Evolutionary conservation across 1,140 invertebrate genomes (phyloP).

Genomic region (Brachystomella parvula): DNA sequence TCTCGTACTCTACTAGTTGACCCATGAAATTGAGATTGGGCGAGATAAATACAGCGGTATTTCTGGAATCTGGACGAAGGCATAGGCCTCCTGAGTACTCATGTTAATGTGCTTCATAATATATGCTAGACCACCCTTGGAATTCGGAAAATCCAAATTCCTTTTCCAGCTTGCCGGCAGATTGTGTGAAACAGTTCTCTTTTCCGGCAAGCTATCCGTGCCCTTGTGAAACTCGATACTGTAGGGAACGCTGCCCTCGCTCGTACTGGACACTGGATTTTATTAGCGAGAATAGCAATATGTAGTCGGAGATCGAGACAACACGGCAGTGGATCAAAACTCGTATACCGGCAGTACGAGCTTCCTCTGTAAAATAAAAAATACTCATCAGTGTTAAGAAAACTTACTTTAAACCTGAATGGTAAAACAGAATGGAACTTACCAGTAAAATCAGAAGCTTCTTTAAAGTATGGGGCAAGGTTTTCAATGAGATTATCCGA

Average conservation of each 20-base stretch:
- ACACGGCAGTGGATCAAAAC: constrained; percentile 92
- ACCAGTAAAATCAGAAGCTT: constrained; percentile 86
- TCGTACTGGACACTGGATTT: too few species aligned
- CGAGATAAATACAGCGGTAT: constrained; percentile 79
- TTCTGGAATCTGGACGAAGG: constrained; percentile 78
- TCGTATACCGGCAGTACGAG: constrained; percentile 62
- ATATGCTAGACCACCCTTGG: constrained; percentile 89
- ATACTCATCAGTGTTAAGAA: too few species aligned
- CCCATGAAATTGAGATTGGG: constrained; percentile 97
- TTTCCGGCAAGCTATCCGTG: too few species aligned
- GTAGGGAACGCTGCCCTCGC: too few species aligned
- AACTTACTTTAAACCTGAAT: too few species aligned
- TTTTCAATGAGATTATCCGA: constrained; percentile 78
- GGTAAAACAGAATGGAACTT: too few species aligned
- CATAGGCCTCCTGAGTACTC: constrained; percentile 82
- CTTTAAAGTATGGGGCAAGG: constrained; percentile 84
- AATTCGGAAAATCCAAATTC: constrained; percentile 84
- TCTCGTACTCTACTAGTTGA: constrained; percentile 79
- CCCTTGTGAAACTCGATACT: too few species aligned
- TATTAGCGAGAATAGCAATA: too few species aligned
- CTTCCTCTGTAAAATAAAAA: constrained; percentile 66
- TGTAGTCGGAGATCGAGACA: too few species aligned
- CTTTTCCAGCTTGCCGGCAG: too few species aligned
- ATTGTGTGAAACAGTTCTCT: too few species aligned
- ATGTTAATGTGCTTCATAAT: constrained; percentile 81